Base-by-base conservation (phyloP, 2,888 invertebrate species). In the Galerucella pusilla region DNA sequence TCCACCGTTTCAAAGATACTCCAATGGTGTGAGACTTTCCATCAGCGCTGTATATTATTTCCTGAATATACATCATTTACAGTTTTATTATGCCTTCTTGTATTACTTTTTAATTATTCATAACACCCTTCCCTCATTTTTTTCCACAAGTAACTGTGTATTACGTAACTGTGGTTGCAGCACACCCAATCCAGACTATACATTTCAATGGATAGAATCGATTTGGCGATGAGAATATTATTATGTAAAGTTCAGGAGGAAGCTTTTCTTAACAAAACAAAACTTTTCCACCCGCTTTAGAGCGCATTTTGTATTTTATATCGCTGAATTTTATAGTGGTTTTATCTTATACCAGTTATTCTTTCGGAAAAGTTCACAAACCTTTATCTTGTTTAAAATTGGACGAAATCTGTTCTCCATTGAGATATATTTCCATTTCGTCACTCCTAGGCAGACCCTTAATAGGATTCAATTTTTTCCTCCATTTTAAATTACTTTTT, bases 241-340 rank as follows among this genome's bases (percentile, higher is more conserved):
- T 68, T 67, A 73, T 74, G 69, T 74, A 69, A 74, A 74, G 69
- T 74, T 74, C 59, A 68, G 63, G 66, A 74, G 60, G 65, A 69
- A 69, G 69, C 59, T 74, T 64, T 57, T 9, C 73, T 45, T 59
- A 74, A 74, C 68, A 69, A 69, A 74, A 69, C 69, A 35, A 74
- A 74, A 74, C 25, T 74, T 74, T 74, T 35, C 74, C 69, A 69
- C 74, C 57, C 65, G 69, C 65, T 69, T 65, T 69, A 59, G 20
- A 74, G 65, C 59, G 25, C 57, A 65, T 71, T 60, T 61, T 54
- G 68, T 73, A 73, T 73, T 73, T 68, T 69, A 74, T 74, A 65
- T 69, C 74, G 68, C 49, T 57, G n/a, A 57, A 65, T 64, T 74
- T 74, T 54, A 54, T 59, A 12, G 71, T 42, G 71, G 35, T 71